Conservation (phyloP, 1,140 invertebrate genomes). For the Phenacoccus solenopsis region DNA sequence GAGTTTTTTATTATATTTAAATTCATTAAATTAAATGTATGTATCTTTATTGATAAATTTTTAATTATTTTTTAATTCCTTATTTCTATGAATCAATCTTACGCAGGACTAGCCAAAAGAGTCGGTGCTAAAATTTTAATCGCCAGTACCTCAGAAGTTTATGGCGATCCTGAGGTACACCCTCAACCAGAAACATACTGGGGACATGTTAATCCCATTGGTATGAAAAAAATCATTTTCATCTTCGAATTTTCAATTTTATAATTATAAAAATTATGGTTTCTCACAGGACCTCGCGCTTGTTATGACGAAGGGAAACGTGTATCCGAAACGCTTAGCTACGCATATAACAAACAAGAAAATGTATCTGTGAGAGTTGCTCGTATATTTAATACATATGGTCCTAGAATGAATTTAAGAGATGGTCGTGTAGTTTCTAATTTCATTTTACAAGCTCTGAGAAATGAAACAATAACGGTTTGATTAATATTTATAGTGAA, state of each 20-base stretch:
- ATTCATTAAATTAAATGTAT: no score
- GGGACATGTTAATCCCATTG: conserved; percentile 99
- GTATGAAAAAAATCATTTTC: conserved; percentile 36
- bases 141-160: conserved; percentile 97
- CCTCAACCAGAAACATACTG: conserved; percentile 93
- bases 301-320: conserved; percentile 99
- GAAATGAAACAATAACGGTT: conserved; percentile 89
- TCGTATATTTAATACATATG: conserved; percentile 98
- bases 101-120: conserved; percentile 73
- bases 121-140: conserved; percentile 89
- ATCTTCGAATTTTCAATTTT: background rate
- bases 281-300: conserved; percentile 69
- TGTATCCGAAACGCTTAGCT: conserved; percentile 90
- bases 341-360: conserved; percentile 95
- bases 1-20: no score
- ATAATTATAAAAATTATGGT: background rate
- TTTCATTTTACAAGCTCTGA: conserved; percentile 92
- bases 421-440: conserved; percentile 98
- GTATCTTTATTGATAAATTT: no score
- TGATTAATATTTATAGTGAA: conserved; percentile 30
- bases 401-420: conserved; percentile 98
- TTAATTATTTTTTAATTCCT: no score
- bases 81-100: conserved; percentile 12
- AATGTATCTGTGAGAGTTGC: conserved; percentile 89
- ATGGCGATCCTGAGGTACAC: conserved; percentile 94